phyloP scores from a whole-genome alignment of 1,140 invertebrate species.

The Nylanderia fulva region DNA sequence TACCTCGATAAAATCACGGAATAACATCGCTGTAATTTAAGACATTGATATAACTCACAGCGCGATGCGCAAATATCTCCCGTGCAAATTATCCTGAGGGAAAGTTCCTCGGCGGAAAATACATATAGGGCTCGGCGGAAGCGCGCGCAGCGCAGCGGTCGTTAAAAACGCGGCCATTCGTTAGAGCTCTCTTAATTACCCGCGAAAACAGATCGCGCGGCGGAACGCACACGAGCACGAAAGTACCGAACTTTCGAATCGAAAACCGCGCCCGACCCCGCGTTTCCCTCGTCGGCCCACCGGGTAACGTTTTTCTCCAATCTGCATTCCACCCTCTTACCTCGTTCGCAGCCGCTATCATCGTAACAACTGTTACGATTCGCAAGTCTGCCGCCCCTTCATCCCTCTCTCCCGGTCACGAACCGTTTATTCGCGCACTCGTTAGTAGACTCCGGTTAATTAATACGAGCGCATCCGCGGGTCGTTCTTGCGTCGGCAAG shows the following conservation, averaged over 20 bases:
- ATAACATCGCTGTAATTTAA: not conserved
- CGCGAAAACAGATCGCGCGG: conserved; percentile 51
- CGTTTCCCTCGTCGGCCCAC: conserved; percentile 25
- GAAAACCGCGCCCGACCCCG: conserved; percentile 53
- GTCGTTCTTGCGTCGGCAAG: not conserved
- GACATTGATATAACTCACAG: not conserved
- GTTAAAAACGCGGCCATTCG: conserved; percentile 39
- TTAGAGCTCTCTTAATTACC: conserved; percentile 52
- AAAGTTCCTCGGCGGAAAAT: conserved; percentile 46
- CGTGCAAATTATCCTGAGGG: conserved; percentile 5
- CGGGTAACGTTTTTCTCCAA: conserved; percentile 66
- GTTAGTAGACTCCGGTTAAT: conserved; percentile 74
- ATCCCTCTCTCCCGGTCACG: conserved; percentile 58
- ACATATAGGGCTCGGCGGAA: not conserved
- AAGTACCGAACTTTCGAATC: conserved; percentile 55
- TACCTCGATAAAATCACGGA: not conserved
- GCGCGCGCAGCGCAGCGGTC: not conserved
- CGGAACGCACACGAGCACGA: not conserved
- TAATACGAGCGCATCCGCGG: conserved; percentile 72
- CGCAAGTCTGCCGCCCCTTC: conserved; percentile 67
- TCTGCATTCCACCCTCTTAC: conserved; percentile 58
- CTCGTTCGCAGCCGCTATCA: conserved; percentile 71
- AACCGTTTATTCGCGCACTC: conserved; percentile 75
- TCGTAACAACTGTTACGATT: conserved; percentile 78
- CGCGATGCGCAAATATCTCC: conserved; percentile 11